Base-by-base conservation (phyloP, 2,888 invertebrate genomes). In the Hylaea fasciaria region DNA sequence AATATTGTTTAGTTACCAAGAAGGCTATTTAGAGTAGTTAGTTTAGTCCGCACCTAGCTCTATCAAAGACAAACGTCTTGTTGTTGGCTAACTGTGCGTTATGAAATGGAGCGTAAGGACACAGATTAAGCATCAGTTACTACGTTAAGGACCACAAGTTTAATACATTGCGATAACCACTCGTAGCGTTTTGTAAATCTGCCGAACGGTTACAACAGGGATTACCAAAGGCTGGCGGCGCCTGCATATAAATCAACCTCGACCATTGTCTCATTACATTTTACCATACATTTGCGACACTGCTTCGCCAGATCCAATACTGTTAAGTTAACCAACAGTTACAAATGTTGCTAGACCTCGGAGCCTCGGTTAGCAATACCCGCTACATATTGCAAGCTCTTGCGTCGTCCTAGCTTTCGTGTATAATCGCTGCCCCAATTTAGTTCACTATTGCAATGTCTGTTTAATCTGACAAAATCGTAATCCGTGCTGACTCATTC, bases 301-400 rank as follows among this genome's bases (percentile, higher is more conserved):
- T 67, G 69, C 69, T 73, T 76, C 76, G 73, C 82, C 82, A 84
- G 83, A 85, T 85, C 79, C 82, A 83, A 86, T 84, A 84, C 76
- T 68, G 84, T 60, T 61, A 49, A 66, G 68, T 87, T 86, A 84
- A 86, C 86, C 81, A 86, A 89, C 83, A 71, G 87, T 86, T 82
- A 78, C 75, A 80, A 87, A 87, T 86, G 82, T 80, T 76, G 74
- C 76, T 73, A 71, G 74, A 74, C 65, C 68, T 62, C 76, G 77
- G 82, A 81, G 81, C 82, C 77, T 77, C 78, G 77, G 85, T 84
- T 84, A 76, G 88, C 87, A 87, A 87, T 82, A 83, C 81, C 81
- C 77, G 86, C 82, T 85, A 87, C 85, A 65, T 87, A 90, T 90
- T 83, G 90, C 91, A 90, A 90, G 89, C 86, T 88, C 87, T 91